These are phyloP conservation scores for Neoascia interrupta DNA, from an alignment of 2,888 invertebrate species.

Conservation along the genomic window DNA sequence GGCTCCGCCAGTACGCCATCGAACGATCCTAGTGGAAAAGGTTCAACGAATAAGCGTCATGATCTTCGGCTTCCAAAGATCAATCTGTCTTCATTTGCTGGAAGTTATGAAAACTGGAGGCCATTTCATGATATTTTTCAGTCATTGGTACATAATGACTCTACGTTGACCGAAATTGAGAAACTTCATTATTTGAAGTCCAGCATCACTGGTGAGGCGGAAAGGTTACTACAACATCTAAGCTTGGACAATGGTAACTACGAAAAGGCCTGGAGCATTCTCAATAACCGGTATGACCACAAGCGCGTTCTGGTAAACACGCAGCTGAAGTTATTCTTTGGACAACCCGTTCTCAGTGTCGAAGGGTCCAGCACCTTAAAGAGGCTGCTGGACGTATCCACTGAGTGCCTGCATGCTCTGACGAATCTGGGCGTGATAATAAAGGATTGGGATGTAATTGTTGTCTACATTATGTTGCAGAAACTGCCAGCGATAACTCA, in stretches of 20 bases:
- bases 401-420: neutral
- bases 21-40: no score
- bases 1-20: no score
- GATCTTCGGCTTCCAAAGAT: neutral
- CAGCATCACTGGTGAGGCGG: neutral
- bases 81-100: no score
- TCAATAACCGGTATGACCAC: no score
- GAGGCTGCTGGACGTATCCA: neutral
- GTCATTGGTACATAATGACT: no score
- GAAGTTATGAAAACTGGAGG: neutral
- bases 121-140: neutral
- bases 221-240: neutral
- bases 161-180: no score
- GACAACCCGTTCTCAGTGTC: neutral
- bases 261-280: neutral
- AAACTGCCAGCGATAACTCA: neutral
- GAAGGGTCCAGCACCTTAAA: neutral
- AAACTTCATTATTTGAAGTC: slow-evolving; percentile 12
- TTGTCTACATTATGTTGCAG: neutral
- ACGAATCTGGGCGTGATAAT: neutral
- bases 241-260: neutral
- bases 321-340: slow-evolving; percentile 8
- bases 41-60: no score
- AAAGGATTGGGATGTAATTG: neutral
- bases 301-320: slow-evolving; percentile 4